A percentile compares a stretch with the other conserved stretches of the same genome.
These are phyloP conservation scores for Plecotus auritus DNA, from an alignment of 2,113 vertebrate species.

Conservation along the genomic window DNA sequence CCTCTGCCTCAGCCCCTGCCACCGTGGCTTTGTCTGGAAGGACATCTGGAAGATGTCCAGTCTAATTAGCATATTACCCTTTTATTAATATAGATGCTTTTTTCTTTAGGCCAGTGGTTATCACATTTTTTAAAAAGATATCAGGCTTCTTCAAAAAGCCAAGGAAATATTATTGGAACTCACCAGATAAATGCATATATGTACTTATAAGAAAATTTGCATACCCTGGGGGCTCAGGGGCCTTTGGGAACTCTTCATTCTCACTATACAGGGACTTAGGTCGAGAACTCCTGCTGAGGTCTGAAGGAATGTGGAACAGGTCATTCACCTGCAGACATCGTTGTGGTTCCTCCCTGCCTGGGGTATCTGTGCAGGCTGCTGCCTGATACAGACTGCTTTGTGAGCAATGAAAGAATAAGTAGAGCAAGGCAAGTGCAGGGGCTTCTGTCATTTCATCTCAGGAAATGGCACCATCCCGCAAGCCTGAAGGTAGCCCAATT, in stretches of 20 bases:
- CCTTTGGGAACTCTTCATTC: not conserved
- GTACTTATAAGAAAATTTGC: not conserved
- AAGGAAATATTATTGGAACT: not conserved
- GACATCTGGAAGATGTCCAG: too few relatives aligned
- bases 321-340: accelerated
- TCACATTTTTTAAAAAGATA: not conserved
- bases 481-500: slow-evolving; percentile 72
- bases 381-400: slow-evolving; percentile 50
- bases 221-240: not conserved
- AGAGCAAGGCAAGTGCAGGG: slow-evolving; percentile 72
- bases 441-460: slow-evolving; percentile 71
- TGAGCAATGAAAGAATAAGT: slow-evolving; percentile 21
- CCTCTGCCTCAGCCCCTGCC: too few relatives aligned
- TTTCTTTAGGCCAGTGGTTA: not conserved
- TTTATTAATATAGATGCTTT: not conserved
- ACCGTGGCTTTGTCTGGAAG: too few relatives aligned
- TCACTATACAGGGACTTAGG: not conserved
- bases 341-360: not conserved
- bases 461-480: slow-evolving; percentile 24
- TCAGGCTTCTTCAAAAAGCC: not conserved
- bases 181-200: not conserved
- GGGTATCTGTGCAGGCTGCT: slow-evolving; percentile 22
- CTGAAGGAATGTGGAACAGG: not conserved
- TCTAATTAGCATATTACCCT: too few relatives aligned
- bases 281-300: not conserved